Base-by-base conservation (phyloP, 2,113 vertebrate species). In the Echinops telfairi region DNA sequence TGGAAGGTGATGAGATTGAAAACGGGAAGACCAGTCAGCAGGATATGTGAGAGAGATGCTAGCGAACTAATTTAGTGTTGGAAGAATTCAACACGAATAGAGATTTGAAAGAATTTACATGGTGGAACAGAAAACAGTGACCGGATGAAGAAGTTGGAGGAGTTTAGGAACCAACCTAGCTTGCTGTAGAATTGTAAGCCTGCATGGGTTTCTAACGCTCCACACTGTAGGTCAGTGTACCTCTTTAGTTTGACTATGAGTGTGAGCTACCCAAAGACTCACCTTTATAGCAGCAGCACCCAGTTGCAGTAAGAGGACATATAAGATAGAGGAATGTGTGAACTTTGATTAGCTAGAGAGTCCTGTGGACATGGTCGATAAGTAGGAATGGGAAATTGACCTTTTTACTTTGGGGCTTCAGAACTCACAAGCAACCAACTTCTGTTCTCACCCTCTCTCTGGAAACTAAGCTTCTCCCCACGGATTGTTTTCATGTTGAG, bases 341-440 rank as follows among this genome's bases (percentile, higher is more conserved):
- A 36, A n/a, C 64, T 19, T 23, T 9, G 85, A 62, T 84, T 20
- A 53, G 47, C 47, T 53, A 15, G 22, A 29, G 12, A 60, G n/a
- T 19, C 90, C 78, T 83, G 12, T 64, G 62, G 19, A 1, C 62
- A 27, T 64, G 75, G n/a, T 29, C 17, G 5, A 38, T 15, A 38
- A 33, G 43, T 10, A 33, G 75, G 96, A 95, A 93, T 96, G 71
- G 88, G 92, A 92, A 96, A 86, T 23, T 6, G 20, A 82, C 76
- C 25, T 10, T 36, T 81, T 66, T 53, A 36, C 20, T 29, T 60
- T 29, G 43, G 95, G 20, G 73, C 38, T 43, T 87, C 47, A 57
- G 87, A 62, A 62, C 12, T 2, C 0, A 19, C 58, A 33, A 58
- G 71, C 71, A 3, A 62, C 68, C n/a, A 2, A 62, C 22, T 22